Evolutionary conservation across 2,797 vertebrate species (phyloP).

Genomic region (Melanotaenia maccullochi): DNA sequence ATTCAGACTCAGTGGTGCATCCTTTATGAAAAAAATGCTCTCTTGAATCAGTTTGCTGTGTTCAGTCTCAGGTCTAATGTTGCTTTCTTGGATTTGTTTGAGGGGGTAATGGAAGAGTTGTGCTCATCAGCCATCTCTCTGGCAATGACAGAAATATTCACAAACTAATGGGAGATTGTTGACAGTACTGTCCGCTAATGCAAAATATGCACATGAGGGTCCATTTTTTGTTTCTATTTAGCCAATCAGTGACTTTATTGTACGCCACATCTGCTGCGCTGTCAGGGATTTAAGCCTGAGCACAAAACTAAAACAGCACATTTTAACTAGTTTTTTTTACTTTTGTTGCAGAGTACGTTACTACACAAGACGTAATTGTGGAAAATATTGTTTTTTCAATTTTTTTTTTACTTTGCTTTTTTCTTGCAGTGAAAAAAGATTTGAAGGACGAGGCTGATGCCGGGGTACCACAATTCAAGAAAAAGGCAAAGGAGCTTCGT

Average conservation of each 20-base stretch:
- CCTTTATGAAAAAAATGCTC: conserved; percentile 52
- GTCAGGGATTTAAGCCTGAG: background rate
- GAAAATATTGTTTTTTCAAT: background rate
- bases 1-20: conserved; percentile 39
- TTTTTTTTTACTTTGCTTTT: background rate
- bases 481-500: conserved; percentile 93
- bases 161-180: conserved; percentile 34
- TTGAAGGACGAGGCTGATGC: conserved; percentile 85
- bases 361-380: background rate
- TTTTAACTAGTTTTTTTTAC: background rate
- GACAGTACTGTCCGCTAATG: conserved; percentile 10
- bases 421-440: conserved; percentile 86
- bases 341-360: background rate
- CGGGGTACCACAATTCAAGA: conserved; percentile 87
- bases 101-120: conserved; percentile 40
- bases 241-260: background rate
- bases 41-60: conserved; percentile 56
- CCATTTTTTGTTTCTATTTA: background rate
- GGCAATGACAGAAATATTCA: conserved; percentile 37
- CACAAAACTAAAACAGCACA: background rate
- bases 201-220: conserved; percentile 3
- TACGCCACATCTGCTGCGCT: background rate
- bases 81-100: conserved; percentile 59
- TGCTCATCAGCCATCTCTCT: conserved; percentile 64
- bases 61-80: conserved; percentile 59